phyloP scores from a whole-genome alignment of 2,888 invertebrate genomes.

The Parthenolecanium corni region DNA sequence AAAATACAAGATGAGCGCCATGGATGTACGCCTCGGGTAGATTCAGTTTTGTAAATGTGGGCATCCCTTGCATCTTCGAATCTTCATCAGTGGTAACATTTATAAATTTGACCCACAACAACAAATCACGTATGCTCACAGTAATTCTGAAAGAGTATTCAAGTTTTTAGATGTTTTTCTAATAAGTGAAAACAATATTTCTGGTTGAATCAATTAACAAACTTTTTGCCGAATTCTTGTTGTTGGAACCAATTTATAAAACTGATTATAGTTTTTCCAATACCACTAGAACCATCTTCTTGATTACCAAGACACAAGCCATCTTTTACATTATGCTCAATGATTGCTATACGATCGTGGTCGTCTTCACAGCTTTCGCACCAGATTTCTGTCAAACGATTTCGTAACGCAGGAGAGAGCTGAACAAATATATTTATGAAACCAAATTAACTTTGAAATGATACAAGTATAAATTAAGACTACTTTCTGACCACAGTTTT shows the following conservation, averaged over 20 bases:
- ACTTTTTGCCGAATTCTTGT: conserved; percentile 56
- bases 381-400: conserved; percentile 99
- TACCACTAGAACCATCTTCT: conserved; percentile 45
- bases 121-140: conserved; percentile 72
- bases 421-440: too few species aligned
- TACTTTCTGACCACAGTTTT: too few species aligned
- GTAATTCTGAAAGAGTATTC: neutral
- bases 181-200: neutral
- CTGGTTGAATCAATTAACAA: conserved; percentile 10
- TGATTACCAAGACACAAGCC: conserved; percentile 47
- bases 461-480: too few species aligned
- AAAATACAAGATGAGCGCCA: conserved; percentile 79
- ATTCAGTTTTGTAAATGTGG: conserved; percentile 35
- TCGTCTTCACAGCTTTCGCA: conserved; percentile 64
- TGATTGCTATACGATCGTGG: conserved; percentile 65
- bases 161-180: neutral
- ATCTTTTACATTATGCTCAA: conserved; percentile 60
- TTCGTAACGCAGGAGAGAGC: conserved; percentile 89
- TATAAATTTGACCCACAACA: conserved; percentile 86
- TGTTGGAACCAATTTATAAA: conserved; percentile 66
- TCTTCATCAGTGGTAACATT: conserved; percentile 45
- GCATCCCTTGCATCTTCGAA: neutral
- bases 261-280: conserved; percentile 62
- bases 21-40: conserved; percentile 64
- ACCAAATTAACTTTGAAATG: too few species aligned